Percentiles rank a stretch among this genome's conserved stretches.
Evolutionary conservation across 1,140 invertebrate species (phyloP).

Genomic region (Reticulitermes speratus): DNA sequence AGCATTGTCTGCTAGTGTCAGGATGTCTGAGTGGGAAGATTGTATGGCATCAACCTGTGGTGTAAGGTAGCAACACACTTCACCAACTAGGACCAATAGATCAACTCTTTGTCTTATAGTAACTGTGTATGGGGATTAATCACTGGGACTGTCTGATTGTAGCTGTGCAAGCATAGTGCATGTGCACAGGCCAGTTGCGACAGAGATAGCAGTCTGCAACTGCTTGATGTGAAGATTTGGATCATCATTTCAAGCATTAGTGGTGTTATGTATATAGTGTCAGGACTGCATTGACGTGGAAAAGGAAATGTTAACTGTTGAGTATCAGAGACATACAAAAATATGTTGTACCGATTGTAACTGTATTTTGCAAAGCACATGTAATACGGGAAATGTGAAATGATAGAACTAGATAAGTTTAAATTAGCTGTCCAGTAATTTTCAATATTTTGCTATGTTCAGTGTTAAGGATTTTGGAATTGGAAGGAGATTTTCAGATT

Average conservation of each 20-base stretch:
- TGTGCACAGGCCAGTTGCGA: background rate
- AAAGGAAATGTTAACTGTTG: background rate
- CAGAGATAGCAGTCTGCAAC: background rate
- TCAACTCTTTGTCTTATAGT: background rate
- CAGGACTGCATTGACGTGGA: background rate
- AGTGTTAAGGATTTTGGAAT: background rate
- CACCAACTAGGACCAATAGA: background rate
- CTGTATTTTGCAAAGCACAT: background rate
- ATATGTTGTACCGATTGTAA: background rate
- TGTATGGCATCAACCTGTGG: conserved; percentile 80
- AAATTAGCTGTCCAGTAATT: background rate
- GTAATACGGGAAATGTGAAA: background rate
- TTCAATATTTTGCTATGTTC: background rate
- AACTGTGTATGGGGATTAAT: background rate
- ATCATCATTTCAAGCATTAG: background rate
- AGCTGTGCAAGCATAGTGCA: background rate
- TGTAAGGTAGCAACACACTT: background rate
- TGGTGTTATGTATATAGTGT: background rate
- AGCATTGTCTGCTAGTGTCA: conserved; percentile 79
- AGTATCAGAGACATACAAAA: background rate
- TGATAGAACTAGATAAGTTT: background rate
- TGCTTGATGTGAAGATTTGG: background rate
- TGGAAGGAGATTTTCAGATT: background rate
- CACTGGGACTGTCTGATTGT: background rate
- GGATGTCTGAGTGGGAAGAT: conserved; percentile 86